Evolutionary conservation across 35 echinoderm and acorn worm species (phyloP), one percentile per base, ranked within the genome.

Genomic region (Nesometra sesokonis): DNA sequence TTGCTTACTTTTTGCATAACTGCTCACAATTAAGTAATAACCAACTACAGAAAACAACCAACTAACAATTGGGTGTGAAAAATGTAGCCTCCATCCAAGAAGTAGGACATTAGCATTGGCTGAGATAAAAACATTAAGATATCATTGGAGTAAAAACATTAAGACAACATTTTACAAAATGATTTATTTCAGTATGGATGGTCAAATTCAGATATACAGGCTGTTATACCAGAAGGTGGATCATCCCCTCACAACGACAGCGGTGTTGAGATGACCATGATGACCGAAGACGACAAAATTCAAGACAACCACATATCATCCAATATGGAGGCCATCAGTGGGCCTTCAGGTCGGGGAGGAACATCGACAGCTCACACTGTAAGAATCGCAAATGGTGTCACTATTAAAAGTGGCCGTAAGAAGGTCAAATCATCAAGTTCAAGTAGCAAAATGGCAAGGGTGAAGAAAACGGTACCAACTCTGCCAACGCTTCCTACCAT

Each of bases 161-260:
- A n/a, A n/a, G n/a, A n/a, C n/a, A n/a, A n/a, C n/a, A n/a, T n/a
- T n/a, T n/a, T n/a, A n/a, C n/a, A n/a, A n/a, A n/a, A n/a, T n/a
- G n/a, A 11, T 67, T 67, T 27, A 1, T 67, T 67, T 67, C 23
- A 67, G 52, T 67, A 67, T 67, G 52, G 52, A 67, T 67, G 52
- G 52, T 67, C 52, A 67, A 67, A 67, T 67, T 17, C 52, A 67
- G 52, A 67, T 2, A 19, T 83, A 30, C 81, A 83, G 11, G n/a
- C 35, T 0, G 34, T 38, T 37, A 35, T 37, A 2, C 81, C 81
- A 83, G 81, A 37, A 38, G 34, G 81, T 3, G 37, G 95, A 84
- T 87, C 86, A 79, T 97, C 95, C 7, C 95, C 95, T 5, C 95
- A 97, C 87, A 93, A 97, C 38, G 95, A 97, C 85, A 97, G 95